Evolutionary conservation across 1,140 invertebrate species (phyloP).

Genomic region (Drosophila biarmipes): DNA sequence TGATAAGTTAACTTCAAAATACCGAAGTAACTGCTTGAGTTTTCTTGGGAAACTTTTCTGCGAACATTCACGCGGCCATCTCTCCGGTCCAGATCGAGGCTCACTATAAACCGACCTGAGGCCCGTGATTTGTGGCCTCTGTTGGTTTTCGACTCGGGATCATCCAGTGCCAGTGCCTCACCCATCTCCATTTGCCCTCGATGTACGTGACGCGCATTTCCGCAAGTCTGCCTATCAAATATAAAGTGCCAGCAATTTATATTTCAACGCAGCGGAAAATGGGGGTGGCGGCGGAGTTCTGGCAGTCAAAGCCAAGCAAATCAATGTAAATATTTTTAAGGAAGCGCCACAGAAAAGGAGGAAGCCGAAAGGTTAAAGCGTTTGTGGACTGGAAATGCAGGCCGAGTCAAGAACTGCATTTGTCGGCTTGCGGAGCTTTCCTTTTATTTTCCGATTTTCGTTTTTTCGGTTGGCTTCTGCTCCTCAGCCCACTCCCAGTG

Average conservation of each 20-base stretch:
- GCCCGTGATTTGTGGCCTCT: constrained; percentile 70
- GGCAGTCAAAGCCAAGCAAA: constrained; percentile 50
- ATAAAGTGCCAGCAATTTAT: constrained; percentile 79
- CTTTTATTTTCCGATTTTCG: constrained; percentile 30
- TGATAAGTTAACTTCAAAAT: background rate
- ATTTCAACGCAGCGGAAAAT: constrained; percentile 53
- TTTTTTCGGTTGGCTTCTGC: constrained; percentile 14
- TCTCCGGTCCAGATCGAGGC: background rate
- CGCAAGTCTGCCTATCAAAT: constrained; percentile 73
- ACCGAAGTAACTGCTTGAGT: background rate
- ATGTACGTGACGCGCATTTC: constrained; percentile 78
- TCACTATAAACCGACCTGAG: background rate
- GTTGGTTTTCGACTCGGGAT: constrained; percentile 59
- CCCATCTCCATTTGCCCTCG: constrained; percentile 4
- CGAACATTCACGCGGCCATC: constrained; percentile 10
- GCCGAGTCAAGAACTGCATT: constrained; percentile 65
- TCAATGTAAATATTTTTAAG: constrained; percentile 79
- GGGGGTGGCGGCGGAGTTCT: constrained; percentile 18
- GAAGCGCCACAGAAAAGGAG: constrained; percentile 3
- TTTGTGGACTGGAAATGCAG: constrained; percentile 43
- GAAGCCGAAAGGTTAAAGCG: constrained; percentile 54
- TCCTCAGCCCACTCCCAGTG: constrained; percentile 52
- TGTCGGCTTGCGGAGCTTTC: constrained; percentile 48
- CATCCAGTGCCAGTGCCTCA: constrained; percentile 3
- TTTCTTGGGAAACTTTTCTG: too few species aligned